Evolutionary conservation across 1,140 invertebrate species (phyloP).

Genomic region (Parasteatoda tepidariorum): DNA sequence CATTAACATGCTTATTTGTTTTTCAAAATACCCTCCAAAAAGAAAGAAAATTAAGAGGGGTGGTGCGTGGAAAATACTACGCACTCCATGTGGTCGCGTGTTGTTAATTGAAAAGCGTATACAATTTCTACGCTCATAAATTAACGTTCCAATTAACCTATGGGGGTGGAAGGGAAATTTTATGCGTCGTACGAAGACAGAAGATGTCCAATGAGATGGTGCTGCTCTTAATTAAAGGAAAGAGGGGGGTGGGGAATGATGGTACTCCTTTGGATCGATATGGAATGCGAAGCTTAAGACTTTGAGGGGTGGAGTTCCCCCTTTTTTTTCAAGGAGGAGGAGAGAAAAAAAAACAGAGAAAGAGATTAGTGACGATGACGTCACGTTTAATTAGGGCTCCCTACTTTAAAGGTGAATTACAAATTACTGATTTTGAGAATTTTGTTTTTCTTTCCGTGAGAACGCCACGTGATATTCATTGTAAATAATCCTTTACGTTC

Average conservation of each 20-base stretch:
- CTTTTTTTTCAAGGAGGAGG: conserved; percentile 22
- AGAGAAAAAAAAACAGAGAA: background rate
- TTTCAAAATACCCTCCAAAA: background rate
- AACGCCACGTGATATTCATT: too few relatives aligned
- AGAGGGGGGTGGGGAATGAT: background rate
- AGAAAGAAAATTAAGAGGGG: too few relatives aligned
- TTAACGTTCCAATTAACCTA: conserved; percentile 53
- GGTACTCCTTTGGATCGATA: conserved; percentile 38
- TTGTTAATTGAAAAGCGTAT: too few relatives aligned
- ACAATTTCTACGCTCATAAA: conserved; percentile 38
- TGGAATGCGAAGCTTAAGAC: conserved; percentile 42
- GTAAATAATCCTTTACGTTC: too few relatives aligned
- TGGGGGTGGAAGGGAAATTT: conserved; percentile 17
- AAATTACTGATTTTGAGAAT: background rate
- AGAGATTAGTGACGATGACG: conserved; percentile 18
- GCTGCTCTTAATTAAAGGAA: conserved; percentile 53
- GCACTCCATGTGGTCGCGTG: background rate
- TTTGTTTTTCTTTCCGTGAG: background rate
- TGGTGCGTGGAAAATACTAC: too few relatives aligned
- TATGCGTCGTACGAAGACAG: conserved; percentile 20
- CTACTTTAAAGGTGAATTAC: background rate
- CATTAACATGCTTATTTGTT: background rate
- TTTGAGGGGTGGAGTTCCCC: conserved; percentile 46
- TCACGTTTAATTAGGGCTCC: conserved; percentile 11
- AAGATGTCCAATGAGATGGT: conserved; percentile 50